Evolutionary conservation across 92 coral and sea anemone species (phyloP), one percentile per base, ranked within the genome.

Genomic region (Siderastrea radians): DNA sequence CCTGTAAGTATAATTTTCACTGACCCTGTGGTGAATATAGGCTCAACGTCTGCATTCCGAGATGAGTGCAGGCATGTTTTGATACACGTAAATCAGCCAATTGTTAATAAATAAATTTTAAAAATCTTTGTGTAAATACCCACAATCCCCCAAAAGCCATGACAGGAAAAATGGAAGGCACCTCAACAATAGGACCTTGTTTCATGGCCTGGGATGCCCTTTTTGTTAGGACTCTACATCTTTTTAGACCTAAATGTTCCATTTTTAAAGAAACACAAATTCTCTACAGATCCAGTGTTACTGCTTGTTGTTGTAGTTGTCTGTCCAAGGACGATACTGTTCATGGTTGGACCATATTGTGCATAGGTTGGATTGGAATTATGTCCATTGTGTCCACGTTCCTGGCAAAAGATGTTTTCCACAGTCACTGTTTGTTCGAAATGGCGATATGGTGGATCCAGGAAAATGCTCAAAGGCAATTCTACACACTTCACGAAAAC

Each of bases 301-400:
- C 94, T 84, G 55, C 66, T 26, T 26, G 38, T 26, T 26, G 88
- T 73, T 38, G 90, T 84, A n/a, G 94, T 86, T 50, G 83, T 91
- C 74, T 91, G 94, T 1, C 68, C 68, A 62, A 62, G 68, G 5
- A 62, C 17, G 6, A 62, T 62, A 16, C 68, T 62, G 19, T 16
- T 91, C 88, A 91, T 75, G 7, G 91, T 86, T 45, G 94, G 90
- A 54, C 94, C 91, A 86, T 81, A 86, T 17, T 86, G 87, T 47
- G 72, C 70, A 75, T 86, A 91, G 5, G 83, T 80, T 13, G 94
- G 91, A 66, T 91, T 86, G 79, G 82, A 87, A 86, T 86, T 91
- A 55, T 91, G 91, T n/a, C 68, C 68, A 62, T 62, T 62, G 68
- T 62, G 68, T 49, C 94, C 94, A 76, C 83, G 81, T 16, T 81